Evolutionary conservation across 2,888 invertebrate species (phyloP), one percentile per base, ranked within the genome.

Genomic region (Nemoura dubitans): DNA sequence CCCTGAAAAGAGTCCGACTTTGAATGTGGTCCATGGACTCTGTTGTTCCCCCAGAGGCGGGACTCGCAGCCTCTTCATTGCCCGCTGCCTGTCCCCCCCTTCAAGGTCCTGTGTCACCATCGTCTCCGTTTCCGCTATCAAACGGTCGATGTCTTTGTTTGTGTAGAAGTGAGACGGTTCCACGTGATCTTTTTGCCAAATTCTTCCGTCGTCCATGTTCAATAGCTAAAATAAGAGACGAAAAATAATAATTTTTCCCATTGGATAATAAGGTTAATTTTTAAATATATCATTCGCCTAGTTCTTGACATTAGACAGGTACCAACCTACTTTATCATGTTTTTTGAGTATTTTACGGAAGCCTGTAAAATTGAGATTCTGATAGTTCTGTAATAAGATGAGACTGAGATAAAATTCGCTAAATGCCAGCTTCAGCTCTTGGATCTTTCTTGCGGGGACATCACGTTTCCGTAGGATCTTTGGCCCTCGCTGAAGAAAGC

Each of bases 321-420:
- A n/a, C n/a, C n/a, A n/a, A n/a, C 89, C 88, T 90, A 95, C 95
- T 93, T 97, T 97, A 91, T 97, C 97, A 91, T 97, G 97, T 91
- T 97, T 97, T 91, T 97, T 98, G 81, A 98, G 93, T 89, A 97
- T 98, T 91, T 97, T 97, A 78, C 97, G 93, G 91, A 98, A 97
- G 0, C 97, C 97, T 5, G 97, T 97, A 90, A 96, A 96, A 92
- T 97, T 97, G 21, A 97, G 92, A 89, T 96, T 96, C 91, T 98
- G 97, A 91, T 97, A 97, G 91, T 97, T 98, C 92, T 97, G 97
- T 85, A 97, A 92, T 78, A 97, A 92, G 89, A 98, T 96, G 86
- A 98, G 92, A 89, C 96, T 96, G 86, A 97, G 93, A 92, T 97
- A 98, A 91, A 97, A 98, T 92, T 97, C 97, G 90, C 96, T 96